Evolutionary conservation across 2,888 invertebrate species (phyloP).

Genomic region (Dynastes maya): DNA sequence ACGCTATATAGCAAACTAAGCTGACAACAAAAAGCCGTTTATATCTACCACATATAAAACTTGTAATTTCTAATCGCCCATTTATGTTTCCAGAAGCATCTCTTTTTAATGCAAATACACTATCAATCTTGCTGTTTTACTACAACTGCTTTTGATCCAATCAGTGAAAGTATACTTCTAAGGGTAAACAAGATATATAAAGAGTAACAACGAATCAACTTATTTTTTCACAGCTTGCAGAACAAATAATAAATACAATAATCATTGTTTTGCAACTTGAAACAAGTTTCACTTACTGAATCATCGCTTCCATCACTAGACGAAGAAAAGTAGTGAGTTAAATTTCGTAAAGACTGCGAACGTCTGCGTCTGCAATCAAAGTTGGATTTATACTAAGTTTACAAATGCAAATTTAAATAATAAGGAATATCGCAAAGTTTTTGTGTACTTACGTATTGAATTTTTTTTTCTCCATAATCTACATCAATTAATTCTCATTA

Average conservation of each 20-base stretch:
- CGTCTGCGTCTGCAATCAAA: neutral
- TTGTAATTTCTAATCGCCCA: neutral
- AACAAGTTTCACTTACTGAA: slow-evolving; percentile 34
- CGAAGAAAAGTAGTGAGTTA: neutral
- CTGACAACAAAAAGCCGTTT: neutral
- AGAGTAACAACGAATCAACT: neutral
- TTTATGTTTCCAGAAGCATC: slow-evolving; percentile 54
- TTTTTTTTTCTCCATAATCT: neutral
- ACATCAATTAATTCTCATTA: too few relatives aligned
- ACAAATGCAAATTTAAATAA: neutral
- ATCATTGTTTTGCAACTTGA: slow-evolving; percentile 54
- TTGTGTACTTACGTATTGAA: slow-evolving; percentile 7
- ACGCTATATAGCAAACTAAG: neutral
- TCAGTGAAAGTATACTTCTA: slow-evolving; percentile 56
- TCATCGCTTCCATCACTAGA: slow-evolving; percentile 11
- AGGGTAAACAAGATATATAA: slow-evolving; percentile 45
- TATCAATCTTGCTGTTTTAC: slow-evolving; percentile 55
- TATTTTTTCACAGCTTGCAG: slow-evolving; percentile 44
- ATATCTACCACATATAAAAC: neutral
- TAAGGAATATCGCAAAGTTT: neutral
- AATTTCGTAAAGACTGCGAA: neutral
- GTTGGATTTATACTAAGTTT: neutral
- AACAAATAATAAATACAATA: slow-evolving; percentile 48
- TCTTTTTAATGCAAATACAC: slow-evolving; percentile 55
- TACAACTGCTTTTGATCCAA: slow-evolving; percentile 54